Base-by-base conservation (phyloP, 2,888 invertebrate species). In the Scaeva pyrastri region DNA sequence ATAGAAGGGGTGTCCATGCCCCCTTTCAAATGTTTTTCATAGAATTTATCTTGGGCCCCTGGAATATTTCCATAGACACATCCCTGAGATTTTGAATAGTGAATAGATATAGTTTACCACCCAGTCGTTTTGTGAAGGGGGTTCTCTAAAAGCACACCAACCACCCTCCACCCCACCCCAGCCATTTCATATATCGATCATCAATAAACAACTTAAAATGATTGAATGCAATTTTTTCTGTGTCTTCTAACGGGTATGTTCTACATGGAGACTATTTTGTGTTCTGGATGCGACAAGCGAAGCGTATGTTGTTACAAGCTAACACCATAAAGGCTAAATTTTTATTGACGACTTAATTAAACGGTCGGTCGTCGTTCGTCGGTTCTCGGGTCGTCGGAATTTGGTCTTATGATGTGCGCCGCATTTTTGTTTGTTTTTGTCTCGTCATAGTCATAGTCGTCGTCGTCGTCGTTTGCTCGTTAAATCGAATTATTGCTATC, bases 301-400 rank as follows among this genome's bases (percentile, higher is more conserved):
- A 31, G 31, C 31, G 31, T 31, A 8, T 31, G 31, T 31, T 31
- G 5, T 58, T 83, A 72, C 45, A 66, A 72, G 48, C 56, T 50
- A 70, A 71, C 56, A 58, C 77, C 60, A 62, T 70, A 50, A 78
- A 77, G 81, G 71, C 82, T 21, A 39, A 82, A 79, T 56, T 86
- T 86, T 86, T 86, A 86, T 86, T 81, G 81, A 86, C 73, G 86
- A 86, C 81, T 86, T 86, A 82, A 86, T 86, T 86, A 86, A 86
- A 86, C 64, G 86, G 60, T 77, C 48, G 31, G 31, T 31, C 31
- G 31, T 2, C n/a, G 5, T 26, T 31, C 31, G 31, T 31, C 31
- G 31, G n/a, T n/a, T 5, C 31, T 5, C 8, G 1, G 31, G 6
- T 31, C 8, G 31, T 31, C 3, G 45, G 64, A 48, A 11, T 48